Evolutionary conservation across 1,140 invertebrate genomes (phyloP), one percentile per base, ranked within the genome.

Genomic region (Schlechtendalia chinensis): DNA sequence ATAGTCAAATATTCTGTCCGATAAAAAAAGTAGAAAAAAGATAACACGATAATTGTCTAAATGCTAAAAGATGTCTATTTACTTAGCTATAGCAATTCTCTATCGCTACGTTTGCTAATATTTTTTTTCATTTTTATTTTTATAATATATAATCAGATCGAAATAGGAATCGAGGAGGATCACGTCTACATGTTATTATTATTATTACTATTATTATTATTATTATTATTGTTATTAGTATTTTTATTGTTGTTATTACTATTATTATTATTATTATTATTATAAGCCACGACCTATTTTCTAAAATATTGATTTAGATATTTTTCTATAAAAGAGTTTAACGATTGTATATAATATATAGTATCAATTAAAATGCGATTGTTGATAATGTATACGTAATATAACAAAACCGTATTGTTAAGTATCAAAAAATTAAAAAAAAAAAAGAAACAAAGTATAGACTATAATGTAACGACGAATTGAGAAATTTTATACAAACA

Each of bases 11-110:
- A 77, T 45, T 77, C 16, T 22, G 29, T 77, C 61, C 56, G 39
- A 77, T 77, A 77, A 77, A 77, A n/a, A 77, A 77, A 77, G 74
- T 77, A 77, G 74, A 77, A 77, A 77, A 77, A 77, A 77, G 74
- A 77, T 27, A n/a, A n/a, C n/a, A n/a, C n/a, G n/a, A n/a, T n/a
- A 61, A 45, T 53, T 53, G 22, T 47, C 74, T 77, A 77, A 45
- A 32, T 74, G 10, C 50, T 56, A 45, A 45, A 45, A 56, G 11
- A 74, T n/a, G 24, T 39, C 19, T 24, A 16, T 77, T 16, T 77
- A 61, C n/a, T n/a, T 61, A 61, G 74, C 39, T 56, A 77, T 39
- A 59, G 56, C 56, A n/a, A n/a, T n/a, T n/a, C n/a, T n/a, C n/a
- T n/a, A n/a, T n/a, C n/a, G n/a, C n/a, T n/a, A n/a, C n/a, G 17